Evolutionary conservation across 2,888 invertebrate genomes (phyloP).

Genomic region (Drosophila antonietae): DNA sequence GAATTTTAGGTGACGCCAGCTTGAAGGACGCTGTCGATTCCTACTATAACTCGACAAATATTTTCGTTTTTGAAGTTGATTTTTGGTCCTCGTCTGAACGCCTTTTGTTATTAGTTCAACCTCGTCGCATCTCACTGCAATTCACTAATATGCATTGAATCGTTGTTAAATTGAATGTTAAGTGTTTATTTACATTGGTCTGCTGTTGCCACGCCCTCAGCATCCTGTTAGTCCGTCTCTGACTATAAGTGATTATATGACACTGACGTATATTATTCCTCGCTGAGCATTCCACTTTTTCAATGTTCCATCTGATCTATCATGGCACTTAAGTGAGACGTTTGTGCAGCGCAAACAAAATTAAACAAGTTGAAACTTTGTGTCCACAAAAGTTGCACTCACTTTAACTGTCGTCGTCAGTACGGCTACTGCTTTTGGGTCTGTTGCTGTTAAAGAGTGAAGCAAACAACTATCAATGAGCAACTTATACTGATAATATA

Average conservation of each 20-base stretch:
- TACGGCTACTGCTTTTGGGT: not conserved
- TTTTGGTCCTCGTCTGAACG: constrained; percentile 66
- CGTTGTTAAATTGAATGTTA: constrained; percentile 74
- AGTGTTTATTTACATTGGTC: constrained; percentile 74
- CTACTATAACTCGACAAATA: constrained; percentile 65
- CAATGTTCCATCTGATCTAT: constrained; percentile 15
- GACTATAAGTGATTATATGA: constrained; percentile 54
- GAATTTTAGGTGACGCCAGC: constrained; percentile 52
- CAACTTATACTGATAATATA: constrained; percentile 2
- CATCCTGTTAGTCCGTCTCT: constrained; percentile 2
- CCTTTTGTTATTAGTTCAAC: constrained; percentile 69
- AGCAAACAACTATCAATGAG: constrained; percentile 4
- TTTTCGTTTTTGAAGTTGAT: constrained; percentile 78
- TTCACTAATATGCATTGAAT: constrained; percentile 60
- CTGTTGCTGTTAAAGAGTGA: not conserved
- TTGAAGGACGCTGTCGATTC: constrained; percentile 38
- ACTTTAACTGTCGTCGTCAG: not conserved
- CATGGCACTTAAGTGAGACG: constrained; percentile 44
- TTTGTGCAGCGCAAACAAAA: constrained; percentile 66
- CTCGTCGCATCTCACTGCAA: constrained; percentile 16
- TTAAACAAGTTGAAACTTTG: constrained; percentile 59
- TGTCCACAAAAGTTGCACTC: constrained; percentile 20
- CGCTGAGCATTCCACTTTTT: constrained; percentile 37
- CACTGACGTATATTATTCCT: constrained; percentile 66
- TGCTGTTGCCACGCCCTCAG: constrained; percentile 44